Evolutionary conservation across 30 jellyfish, hydroid and myxozoan genomes (phyloP).

Genomic region (Clytia hemisphaerica): DNA sequence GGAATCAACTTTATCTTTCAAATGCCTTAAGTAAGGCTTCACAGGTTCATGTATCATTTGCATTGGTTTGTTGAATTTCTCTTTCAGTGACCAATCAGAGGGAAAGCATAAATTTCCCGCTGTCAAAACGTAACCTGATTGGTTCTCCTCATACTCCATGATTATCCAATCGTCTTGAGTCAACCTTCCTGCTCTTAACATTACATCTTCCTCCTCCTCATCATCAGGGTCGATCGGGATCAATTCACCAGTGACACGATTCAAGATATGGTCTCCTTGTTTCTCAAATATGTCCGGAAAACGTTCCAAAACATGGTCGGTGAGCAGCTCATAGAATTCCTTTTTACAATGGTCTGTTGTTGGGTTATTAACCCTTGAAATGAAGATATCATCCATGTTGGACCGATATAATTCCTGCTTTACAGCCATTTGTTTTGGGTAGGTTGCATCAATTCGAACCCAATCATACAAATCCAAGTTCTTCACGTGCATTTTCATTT

Average conservation of each 20-base stretch:
- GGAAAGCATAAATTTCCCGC: constrained; percentile 56
- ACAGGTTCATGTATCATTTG: constrained; percentile 51
- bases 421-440: constrained; percentile 45
- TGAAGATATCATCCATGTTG: constrained; percentile 35
- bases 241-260: constrained; percentile 28
- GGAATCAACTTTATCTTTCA: constrained; percentile 34
- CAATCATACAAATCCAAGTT: constrained; percentile 41
- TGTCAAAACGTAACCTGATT: constrained; percentile 25
- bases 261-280: constrained; percentile 33
- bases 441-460: constrained; percentile 47
- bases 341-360: constrained; percentile 32
- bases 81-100: constrained; percentile 44
- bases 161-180: constrained; percentile 60
- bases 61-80: constrained; percentile 48
- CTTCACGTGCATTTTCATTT: constrained; percentile 44
- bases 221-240: constrained; percentile 34
- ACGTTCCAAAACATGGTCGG: constrained; percentile 29
- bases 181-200: too few relatives aligned
- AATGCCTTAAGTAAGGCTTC: constrained; percentile 44
- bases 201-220: too few relatives aligned
- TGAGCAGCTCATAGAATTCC: constrained; percentile 34
- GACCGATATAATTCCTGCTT: constrained; percentile 31
- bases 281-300: constrained; percentile 46
- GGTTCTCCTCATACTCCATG: constrained; percentile 40
- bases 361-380: constrained; percentile 33